Evolutionary conservation across 1,140 invertebrate genomes (phyloP).

Genomic region (Nylanderia fulva): DNA sequence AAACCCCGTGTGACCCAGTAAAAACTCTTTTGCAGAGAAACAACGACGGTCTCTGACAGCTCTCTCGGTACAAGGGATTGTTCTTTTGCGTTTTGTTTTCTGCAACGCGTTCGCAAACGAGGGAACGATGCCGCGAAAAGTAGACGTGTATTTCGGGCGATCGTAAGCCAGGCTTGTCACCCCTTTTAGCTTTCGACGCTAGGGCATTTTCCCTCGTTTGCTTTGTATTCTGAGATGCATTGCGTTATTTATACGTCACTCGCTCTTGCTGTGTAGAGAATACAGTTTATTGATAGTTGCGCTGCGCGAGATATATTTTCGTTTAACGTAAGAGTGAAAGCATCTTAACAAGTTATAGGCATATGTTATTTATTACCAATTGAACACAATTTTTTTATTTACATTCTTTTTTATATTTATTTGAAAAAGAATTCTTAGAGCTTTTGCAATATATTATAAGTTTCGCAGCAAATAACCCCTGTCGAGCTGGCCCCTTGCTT

Average conservation of each 20-base stretch:
- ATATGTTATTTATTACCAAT: no score
- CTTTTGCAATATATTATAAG: background rate
- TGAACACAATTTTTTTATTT: no score
- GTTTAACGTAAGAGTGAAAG: background rate
- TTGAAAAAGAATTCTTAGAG: background rate
- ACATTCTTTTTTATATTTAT: no score
- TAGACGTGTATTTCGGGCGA: slow-evolving; percentile 56
- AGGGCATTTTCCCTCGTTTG: slow-evolving; percentile 47
- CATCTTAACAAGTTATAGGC: background rate
- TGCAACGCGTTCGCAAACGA: background rate
- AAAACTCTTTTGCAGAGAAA: background rate
- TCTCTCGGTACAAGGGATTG: slow-evolving; percentile 30
- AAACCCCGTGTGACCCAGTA: slow-evolving; percentile 33
- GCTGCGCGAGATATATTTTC: background rate
- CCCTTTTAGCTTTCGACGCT: slow-evolving; percentile 52
- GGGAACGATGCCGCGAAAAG: slow-evolving; percentile 40
- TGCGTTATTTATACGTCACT: slow-evolving; percentile 52
- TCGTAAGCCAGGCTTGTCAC: slow-evolving; percentile 52
- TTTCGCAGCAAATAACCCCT: background rate
- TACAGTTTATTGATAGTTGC: slow-evolving; percentile 1
- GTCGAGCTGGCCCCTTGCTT: no score
- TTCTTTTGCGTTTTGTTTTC: slow-evolving; percentile 33
- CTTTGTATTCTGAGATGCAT: slow-evolving; percentile 34
- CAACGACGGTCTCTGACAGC: background rate
- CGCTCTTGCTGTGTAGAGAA: background rate